These are phyloP conservation scores for Drosophila sproati DNA, from an alignment of 1,140 invertebrate species.

Conservation along the genomic window DNA sequence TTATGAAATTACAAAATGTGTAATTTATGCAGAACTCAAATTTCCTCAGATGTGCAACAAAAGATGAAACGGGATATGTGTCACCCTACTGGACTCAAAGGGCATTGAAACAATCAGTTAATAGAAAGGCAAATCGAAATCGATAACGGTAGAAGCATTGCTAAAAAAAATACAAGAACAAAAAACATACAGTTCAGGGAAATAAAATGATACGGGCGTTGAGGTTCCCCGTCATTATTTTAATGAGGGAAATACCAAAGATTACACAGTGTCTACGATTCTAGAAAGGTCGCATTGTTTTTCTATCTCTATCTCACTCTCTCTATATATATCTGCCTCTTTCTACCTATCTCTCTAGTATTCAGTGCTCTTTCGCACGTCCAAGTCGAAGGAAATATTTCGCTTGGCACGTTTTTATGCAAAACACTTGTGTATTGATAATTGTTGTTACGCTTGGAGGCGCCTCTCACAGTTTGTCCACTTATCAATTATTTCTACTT, in stretches of 20 bases:
- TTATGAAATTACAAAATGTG: too few relatives aligned
- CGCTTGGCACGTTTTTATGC: constrained; percentile 36
- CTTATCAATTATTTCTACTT: constrained; percentile 17
- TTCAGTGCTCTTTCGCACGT: constrained; percentile 18
- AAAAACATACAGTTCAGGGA: background rate
- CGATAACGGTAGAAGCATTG: background rate
- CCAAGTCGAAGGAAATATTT: constrained; percentile 40
- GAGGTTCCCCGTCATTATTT: background rate
- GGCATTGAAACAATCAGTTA: background rate
- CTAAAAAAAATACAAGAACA: background rate
- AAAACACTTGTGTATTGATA: constrained; percentile 41
- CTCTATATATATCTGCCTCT: background rate
- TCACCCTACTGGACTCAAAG: background rate
- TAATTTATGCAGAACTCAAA: too few relatives aligned
- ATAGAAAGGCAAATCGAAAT: background rate
- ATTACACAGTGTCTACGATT: background rate
- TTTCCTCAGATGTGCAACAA: background rate
- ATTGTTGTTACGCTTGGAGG: constrained; percentile 32
- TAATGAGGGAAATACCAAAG: background rate
- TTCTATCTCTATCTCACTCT: too few relatives aligned
- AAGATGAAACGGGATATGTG: background rate
- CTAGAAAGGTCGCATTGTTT: background rate
- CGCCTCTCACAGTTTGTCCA: constrained; percentile 2
- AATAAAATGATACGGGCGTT: too few relatives aligned
- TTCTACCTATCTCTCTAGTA: background rate